phyloP scores from a whole-genome alignment of 2,113 vertebrate species.

The Galbula dea region DNA sequence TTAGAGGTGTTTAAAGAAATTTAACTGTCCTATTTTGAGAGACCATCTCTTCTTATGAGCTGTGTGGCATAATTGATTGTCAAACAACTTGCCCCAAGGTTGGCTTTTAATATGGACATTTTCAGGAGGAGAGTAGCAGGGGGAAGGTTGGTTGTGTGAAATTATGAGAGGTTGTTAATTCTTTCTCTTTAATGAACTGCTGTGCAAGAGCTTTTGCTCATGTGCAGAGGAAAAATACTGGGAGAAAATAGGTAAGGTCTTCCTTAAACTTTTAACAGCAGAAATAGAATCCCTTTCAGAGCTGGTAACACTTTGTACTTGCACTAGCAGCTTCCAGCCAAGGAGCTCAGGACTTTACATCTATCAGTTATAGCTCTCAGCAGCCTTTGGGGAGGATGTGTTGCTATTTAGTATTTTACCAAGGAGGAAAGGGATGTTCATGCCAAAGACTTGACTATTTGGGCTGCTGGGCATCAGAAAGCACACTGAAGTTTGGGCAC shows the following conservation, averaged over 20 bases:
- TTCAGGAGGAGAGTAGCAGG: conserved; percentile 27
- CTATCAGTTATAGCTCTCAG: neutral
- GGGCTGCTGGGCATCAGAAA: neutral
- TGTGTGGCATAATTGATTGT: conserved; percentile 13
- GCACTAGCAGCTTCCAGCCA: neutral
- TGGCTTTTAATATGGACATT: conserved; percentile 48
- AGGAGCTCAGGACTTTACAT: neutral
- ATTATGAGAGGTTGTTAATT: conserved; percentile 32
- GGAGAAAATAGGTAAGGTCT: conserved; percentile 8
- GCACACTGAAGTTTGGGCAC: neutral
- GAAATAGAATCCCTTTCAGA: neutral
- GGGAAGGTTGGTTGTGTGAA: conserved; percentile 15
- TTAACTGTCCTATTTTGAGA: conserved; percentile 3
- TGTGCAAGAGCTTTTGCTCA: conserved; percentile 1
- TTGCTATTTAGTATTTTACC: neutral
- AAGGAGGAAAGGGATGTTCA: neutral
- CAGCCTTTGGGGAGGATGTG: neutral
- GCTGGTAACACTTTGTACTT: neutral
- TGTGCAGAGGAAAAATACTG: neutral
- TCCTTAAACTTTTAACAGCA: neutral
- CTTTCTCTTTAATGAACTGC: conserved; percentile 18
- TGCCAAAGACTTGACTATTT: neutral
- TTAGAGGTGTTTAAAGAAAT: conserved; percentile 66
- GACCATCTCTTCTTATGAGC: neutral
- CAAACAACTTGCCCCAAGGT: conserved; percentile 34